phyloP scores from a whole-genome alignment of 2,113 vertebrate genomes.

The Terrapene triunguis region DNA sequence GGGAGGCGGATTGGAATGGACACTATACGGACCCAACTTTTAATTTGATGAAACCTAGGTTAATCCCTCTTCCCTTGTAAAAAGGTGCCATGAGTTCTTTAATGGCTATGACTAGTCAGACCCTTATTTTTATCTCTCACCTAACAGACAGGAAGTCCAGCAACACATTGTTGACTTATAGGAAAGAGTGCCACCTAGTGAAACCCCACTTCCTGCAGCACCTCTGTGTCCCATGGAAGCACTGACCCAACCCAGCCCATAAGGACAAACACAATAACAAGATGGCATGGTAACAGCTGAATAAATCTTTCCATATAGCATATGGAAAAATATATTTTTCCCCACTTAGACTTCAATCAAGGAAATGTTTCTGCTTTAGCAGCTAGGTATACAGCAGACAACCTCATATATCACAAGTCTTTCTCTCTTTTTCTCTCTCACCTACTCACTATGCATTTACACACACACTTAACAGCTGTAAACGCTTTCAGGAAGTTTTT shows the following conservation, averaged over 20 bases:
- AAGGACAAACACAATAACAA: background rate
- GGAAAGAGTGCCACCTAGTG: conserved; percentile 75
- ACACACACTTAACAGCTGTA: accelerated
- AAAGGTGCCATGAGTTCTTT: background rate
- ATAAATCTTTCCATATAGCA: background rate
- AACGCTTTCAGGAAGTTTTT: background rate
- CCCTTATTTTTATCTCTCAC: background rate
- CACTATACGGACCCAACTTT: background rate
- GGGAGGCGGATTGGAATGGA: background rate
- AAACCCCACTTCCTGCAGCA: conserved; percentile 13
- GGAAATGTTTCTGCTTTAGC: background rate
- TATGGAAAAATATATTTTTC: background rate
- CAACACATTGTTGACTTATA: conserved; percentile 6
- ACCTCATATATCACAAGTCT: accelerated
- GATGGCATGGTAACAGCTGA: background rate
- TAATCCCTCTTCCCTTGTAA: background rate
- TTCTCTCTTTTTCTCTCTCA: accelerated
- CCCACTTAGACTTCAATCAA: background rate
- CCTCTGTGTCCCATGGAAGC: background rate
- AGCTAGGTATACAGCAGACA: background rate
- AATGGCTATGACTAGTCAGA: background rate
- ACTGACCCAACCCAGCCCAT: conserved; percentile 27
- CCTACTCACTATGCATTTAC: accelerated
- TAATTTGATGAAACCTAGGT: background rate
- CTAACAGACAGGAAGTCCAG: background rate